A percentile compares a stretch with the other conserved stretches of the same genome.
These are phyloP conservation scores for Eueremaeus valkanovi DNA, from an alignment of 2,888 invertebrate genomes.

Conservation along the genomic window DNA sequence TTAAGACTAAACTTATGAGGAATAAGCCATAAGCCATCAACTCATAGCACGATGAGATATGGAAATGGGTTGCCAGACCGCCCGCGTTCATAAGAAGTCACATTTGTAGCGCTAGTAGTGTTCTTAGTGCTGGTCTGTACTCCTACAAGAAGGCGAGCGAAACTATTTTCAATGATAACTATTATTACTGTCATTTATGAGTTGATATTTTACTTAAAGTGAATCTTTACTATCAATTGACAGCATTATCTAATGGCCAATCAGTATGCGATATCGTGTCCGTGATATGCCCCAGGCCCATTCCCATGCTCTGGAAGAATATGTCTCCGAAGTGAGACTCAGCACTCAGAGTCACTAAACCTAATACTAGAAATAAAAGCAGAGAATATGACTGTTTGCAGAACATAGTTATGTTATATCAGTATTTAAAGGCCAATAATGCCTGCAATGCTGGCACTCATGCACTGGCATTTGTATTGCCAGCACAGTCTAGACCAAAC, in stretches of 20 bases:
- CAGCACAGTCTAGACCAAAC: constrained; percentile 6
- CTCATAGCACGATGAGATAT: constrained; percentile 21
- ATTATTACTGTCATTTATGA: constrained; percentile 32
- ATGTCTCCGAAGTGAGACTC: constrained; percentile 28
- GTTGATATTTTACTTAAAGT: constrained; percentile 35
- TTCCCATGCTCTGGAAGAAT: constrained; percentile 14
- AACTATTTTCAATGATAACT: constrained; percentile 22
- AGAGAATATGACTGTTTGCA: constrained; percentile 8
- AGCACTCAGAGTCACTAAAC: constrained; percentile 34
- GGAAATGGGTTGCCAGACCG: constrained; percentile 28
- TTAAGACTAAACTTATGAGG: not conserved
- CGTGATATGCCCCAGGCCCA: constrained; percentile 21
- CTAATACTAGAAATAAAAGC: constrained; percentile 11
- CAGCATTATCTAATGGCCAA: constrained; percentile 32
- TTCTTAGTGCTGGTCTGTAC: too few species aligned
- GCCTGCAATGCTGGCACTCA: not conserved
- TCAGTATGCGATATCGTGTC: constrained; percentile 25
- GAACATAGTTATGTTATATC: not conserved
- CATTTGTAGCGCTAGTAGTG: constrained; percentile 24
- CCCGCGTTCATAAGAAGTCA: constrained; percentile 21
- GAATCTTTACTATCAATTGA: constrained; percentile 33
- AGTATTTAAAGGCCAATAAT: constrained; percentile 31
- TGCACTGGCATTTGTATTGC: not conserved
- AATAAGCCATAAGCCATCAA: constrained; percentile 23
- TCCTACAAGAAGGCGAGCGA: constrained; percentile 25